Conservation (phyloP, 2,113 vertebrate genomes). For the Neolamprologus caudopunctatus region DNA sequence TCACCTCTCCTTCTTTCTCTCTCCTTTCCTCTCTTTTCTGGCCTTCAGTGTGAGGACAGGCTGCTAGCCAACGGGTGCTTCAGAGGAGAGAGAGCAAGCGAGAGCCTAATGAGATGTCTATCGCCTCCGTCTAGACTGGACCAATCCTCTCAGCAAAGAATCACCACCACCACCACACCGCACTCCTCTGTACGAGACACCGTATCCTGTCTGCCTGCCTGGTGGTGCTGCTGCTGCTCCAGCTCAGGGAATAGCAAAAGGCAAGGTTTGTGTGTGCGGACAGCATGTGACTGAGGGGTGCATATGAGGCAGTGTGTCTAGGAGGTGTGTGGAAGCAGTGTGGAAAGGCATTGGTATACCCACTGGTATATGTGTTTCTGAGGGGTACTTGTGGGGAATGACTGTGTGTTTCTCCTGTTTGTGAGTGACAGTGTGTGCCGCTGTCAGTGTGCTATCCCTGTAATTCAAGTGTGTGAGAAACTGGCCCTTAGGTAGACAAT, state of each 20-base stretch:
- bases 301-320: neutral
- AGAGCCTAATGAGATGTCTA: slow-evolving; percentile 77
- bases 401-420: slow-evolving; percentile 39
- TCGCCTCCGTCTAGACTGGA: slow-evolving; percentile 73
- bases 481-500: slow-evolving; percentile 58
- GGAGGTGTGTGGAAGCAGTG: slow-evolving; percentile 3
- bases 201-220: slow-evolving; percentile 32
- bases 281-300: neutral
- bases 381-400: neutral
- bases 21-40: slow-evolving; percentile 8
- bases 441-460: slow-evolving; percentile 55
- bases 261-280: slow-evolving; percentile 28
- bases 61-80: slow-evolving; percentile 52
- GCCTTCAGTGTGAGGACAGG: slow-evolving; percentile 54
- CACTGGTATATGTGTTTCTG: slow-evolving; percentile 1
- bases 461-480: slow-evolving; percentile 61
- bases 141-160: slow-evolving; percentile 52
- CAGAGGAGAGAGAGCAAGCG: slow-evolving; percentile 42
- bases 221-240: slow-evolving; percentile 14
- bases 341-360: neutral
- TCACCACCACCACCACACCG: slow-evolving; percentile 12
- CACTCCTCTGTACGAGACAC: slow-evolving; percentile 45
- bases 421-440: slow-evolving; percentile 52
- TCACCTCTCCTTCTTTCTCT: neutral
- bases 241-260: slow-evolving; percentile 35